Evolutionary conservation across 2,113 vertebrate species (phyloP).

Genomic region (Crotalus helleri): DNA sequence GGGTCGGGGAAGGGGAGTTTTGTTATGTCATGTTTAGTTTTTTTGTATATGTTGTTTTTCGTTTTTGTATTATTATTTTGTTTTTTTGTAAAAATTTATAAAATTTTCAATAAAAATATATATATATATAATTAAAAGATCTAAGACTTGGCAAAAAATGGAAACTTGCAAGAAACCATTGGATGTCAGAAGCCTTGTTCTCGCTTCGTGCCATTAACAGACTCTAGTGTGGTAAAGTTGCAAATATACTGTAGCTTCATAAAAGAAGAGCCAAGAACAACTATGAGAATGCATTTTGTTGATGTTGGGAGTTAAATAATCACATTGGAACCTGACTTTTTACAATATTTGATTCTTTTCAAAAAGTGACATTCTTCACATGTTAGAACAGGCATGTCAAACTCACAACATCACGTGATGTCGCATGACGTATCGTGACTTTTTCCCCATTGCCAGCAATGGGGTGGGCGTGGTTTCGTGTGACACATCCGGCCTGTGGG

Average conservation of each 20-base stretch:
- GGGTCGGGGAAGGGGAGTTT: no score
- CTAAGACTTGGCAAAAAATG: background rate
- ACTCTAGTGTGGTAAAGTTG: constrained; percentile 3
- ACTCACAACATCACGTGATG: no score
- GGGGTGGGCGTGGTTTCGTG: no score
- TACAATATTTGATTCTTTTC: constrained; percentile 31
- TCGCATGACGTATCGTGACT: no score
- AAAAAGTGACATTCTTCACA: constrained; percentile 22
- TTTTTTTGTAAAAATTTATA: no score
- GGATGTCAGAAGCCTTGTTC: background rate
- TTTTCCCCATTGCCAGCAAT: no score
- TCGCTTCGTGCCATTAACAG: background rate
- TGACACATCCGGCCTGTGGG: no score
- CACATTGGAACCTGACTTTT: constrained; percentile 53
- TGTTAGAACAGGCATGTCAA: constrained; percentile 9
- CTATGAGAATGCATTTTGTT: constrained; percentile 48
- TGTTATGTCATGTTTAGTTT: no score
- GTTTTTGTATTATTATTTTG: no score
- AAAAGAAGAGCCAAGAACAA: constrained; percentile 19
- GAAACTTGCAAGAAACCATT: constrained; percentile 24
- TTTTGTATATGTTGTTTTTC: no score
- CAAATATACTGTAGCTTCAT: constrained; percentile 19
- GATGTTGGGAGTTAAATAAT: constrained; percentile 48
- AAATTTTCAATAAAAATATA: no score
- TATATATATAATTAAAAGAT: constrained; percentile 31